Percentiles rank a stretch among this genome's conserved stretches.
Conservation (phyloP, 2,113 vertebrate genomes). For the Hydrochoerus hydrochaeris region DNA sequence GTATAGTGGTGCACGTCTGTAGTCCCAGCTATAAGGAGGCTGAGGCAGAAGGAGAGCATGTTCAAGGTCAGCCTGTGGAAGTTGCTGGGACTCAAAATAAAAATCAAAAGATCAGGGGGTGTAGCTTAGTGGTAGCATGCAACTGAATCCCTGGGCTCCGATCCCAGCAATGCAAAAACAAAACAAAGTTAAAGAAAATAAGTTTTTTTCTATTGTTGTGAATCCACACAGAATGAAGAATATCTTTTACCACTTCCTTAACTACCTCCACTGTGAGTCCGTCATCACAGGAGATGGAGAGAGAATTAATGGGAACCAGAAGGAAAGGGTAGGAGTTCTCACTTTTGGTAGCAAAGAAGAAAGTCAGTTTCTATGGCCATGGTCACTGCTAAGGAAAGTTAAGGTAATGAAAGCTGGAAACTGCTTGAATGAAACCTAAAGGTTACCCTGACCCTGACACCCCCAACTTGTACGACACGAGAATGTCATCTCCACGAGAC, state of each 20-base stretch:
- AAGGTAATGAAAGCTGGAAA: conserved; percentile 20
- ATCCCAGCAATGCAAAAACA: background rate
- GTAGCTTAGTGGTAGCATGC: background rate
- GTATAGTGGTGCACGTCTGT: background rate
- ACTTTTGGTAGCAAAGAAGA: background rate
- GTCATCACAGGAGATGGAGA: no score
- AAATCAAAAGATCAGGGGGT: background rate
- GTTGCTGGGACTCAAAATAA: background rate
- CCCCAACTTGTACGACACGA: conserved; percentile 22
- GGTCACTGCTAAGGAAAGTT: conserved; percentile 11
- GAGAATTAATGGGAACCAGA: background rate
- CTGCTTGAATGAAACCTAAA: conserved; percentile 15
- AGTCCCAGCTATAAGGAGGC: background rate
- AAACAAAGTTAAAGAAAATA: background rate
- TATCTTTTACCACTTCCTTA: background rate
- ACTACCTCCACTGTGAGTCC: background rate
- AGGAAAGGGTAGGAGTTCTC: background rate
- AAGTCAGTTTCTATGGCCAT: background rate
- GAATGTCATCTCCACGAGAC: background rate
- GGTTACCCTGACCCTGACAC: conserved; percentile 33
- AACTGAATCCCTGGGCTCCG: background rate
- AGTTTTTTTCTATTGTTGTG: background rate
- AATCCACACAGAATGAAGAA: background rate
- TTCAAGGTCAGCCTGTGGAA: background rate
- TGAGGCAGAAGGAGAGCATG: background rate